These are phyloP conservation scores for Sphyrna mokarran DNA, from an alignment of 2,113 vertebrate genomes.

Conservation along the genomic window DNA sequence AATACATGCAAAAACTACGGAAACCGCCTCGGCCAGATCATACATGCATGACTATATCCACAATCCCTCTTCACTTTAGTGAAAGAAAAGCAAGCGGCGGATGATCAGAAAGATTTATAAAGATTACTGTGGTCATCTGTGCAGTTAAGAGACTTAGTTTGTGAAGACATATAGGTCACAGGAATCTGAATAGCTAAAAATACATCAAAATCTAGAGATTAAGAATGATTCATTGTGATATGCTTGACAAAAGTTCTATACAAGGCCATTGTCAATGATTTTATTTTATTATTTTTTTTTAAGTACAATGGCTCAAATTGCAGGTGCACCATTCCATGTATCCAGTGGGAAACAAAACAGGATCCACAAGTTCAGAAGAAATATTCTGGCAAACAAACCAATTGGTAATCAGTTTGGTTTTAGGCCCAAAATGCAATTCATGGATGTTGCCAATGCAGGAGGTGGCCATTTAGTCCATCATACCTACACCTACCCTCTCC, in stretches of 20 bases:
- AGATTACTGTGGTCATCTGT: conserved; percentile 30
- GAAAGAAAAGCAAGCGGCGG: conserved; percentile 11
- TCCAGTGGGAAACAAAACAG: background rate
- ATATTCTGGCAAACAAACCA: background rate
- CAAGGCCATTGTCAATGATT: background rate
- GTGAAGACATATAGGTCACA: conserved; percentile 14
- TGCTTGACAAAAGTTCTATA: background rate
- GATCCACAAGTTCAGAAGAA: background rate
- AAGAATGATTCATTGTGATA: background rate
- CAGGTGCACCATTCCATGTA: background rate
- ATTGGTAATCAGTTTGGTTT: too few relatives aligned
- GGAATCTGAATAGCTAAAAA: conserved; percentile 31
- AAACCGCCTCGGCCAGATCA: background rate
- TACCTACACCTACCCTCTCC: background rate
- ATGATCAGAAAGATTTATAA: conserved; percentile 28
- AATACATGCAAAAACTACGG: too few relatives aligned
- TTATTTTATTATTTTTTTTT: too few relatives aligned
- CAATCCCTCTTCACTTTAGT: background rate
- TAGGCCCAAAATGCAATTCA: too few relatives aligned
- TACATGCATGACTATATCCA: background rate
- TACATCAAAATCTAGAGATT: conserved; percentile 30
- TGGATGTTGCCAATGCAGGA: background rate
- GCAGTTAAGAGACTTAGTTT: conserved; percentile 27
- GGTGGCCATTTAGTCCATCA: background rate
- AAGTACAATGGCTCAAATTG: too few relatives aligned